A percentile compares a stretch with the other conserved stretches of the same genome.
These are phyloP conservation scores for Suillia variegata DNA, from an alignment of 2,888 invertebrate species.

Conservation along the genomic window DNA sequence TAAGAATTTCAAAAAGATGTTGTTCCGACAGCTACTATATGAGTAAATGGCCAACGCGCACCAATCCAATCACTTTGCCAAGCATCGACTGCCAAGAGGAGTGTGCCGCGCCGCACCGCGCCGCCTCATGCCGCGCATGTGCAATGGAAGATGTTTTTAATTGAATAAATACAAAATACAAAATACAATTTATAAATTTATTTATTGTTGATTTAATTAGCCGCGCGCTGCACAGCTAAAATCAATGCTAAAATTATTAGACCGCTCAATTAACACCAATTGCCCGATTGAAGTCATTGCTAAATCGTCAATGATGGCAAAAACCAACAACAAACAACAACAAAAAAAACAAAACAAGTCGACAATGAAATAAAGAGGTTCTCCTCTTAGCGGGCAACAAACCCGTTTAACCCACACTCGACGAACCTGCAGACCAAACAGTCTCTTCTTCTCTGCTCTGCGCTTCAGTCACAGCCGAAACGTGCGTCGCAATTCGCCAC, in stretches of 20 bases:
- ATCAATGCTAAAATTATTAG: slow-evolving; percentile 55
- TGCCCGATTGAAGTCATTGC: slow-evolving; percentile 19
- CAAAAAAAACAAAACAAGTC: no score
- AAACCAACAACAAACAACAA: background rate
- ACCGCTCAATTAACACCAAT: slow-evolving; percentile 36
- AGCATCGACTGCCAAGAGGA: background rate
- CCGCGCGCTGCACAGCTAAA: no score
- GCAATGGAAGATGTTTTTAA: background rate
- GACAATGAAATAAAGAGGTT: background rate
- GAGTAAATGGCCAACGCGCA: no score
- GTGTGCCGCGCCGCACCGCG: no score
- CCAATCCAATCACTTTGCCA: background rate
- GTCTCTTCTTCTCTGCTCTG: slow-evolving; percentile 21
- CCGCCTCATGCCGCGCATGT: no score
- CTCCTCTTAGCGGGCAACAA: slow-evolving; percentile 39
- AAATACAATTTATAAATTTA: no score
- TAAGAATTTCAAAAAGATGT: background rate
- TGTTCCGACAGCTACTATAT: no score
- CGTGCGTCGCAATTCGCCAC: no score
- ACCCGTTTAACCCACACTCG: slow-evolving; percentile 50
- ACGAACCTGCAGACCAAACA: background rate
- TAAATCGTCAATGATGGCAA: slow-evolving; percentile 15
- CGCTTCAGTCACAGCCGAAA: no score
- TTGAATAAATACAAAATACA: slow-evolving; percentile 4
- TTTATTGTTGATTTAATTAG: no score